These are phyloP conservation scores for Cercocebus atys DNA, from an alignment of 2,113 vertebrate genomes.

Conservation along the genomic window DNA sequence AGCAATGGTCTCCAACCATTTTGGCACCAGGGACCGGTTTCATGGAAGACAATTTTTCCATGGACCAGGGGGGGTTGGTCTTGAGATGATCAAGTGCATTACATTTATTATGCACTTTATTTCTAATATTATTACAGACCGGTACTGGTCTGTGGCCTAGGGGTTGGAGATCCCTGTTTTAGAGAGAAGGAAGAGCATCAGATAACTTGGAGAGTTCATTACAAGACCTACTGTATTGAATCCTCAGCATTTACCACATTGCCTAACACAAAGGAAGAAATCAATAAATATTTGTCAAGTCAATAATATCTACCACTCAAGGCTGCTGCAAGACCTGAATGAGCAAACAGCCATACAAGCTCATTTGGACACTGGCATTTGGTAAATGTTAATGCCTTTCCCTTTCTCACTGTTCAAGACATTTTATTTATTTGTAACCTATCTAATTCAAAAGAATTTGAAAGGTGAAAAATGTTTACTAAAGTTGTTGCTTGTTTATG, in stretches of 20 bases:
- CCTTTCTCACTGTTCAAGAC: not conserved
- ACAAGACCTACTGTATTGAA: not conserved
- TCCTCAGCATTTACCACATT: not conserved
- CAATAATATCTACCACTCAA: not conserved
- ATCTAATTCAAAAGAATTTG: constrained; percentile 19
- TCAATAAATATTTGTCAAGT: not conserved
- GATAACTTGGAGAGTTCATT: not conserved
- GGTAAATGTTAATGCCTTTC: not conserved
- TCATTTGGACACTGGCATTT: not conserved
- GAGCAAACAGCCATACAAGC: not conserved
- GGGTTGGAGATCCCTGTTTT: not conserved
- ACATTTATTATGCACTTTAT: no score
- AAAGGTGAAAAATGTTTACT: not conserved
- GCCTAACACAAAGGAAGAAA: not conserved
- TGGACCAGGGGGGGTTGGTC: no score
- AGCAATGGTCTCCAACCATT: no score
- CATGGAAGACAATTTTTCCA: no score
- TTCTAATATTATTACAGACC: no score
- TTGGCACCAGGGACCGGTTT: no score
- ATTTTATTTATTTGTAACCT: constrained; percentile 10
- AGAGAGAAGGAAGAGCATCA: not conserved
- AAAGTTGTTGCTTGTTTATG: not conserved
- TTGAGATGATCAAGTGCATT: no score
- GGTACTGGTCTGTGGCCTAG: no score
- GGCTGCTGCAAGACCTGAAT: not conserved